Conservation (phyloP, 1,140 invertebrate species). For the Cyclina sinensis region DNA sequence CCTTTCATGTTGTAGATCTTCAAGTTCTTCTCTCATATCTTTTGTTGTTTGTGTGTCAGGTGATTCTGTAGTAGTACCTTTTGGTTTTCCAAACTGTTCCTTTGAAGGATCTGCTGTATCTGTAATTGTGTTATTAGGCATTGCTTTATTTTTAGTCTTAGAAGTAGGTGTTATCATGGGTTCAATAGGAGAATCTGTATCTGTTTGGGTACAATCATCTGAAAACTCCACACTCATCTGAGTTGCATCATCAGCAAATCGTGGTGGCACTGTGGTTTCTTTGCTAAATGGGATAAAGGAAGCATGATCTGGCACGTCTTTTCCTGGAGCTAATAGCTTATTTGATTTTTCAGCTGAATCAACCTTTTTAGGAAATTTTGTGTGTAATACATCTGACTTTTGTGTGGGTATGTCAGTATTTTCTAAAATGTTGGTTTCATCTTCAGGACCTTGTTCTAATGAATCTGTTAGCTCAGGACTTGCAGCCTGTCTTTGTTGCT, state of each 20-base stretch:
- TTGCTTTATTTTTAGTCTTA: not conserved
- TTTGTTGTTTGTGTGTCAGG: not conserved
- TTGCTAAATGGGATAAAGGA: not conserved
- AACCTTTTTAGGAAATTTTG: not conserved
- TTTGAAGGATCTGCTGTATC: not conserved
- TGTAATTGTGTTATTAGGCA: not conserved
- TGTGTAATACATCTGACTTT: not conserved
- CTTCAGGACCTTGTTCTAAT: not conserved
- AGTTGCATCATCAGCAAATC: conserved; percentile 57
- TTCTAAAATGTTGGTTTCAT: not conserved
- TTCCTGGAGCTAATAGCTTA: not conserved
- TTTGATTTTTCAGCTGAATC: not conserved
- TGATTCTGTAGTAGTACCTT: not conserved
- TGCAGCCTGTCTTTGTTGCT: not conserved
- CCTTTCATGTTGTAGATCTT: conserved; percentile 53
- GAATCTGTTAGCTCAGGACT: conserved; percentile 23
- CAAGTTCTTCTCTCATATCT: conserved; percentile 49
- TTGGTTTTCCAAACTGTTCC: no score
- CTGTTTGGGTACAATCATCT: conserved; percentile 61
- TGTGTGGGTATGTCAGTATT: no score
- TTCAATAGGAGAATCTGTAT: conserved; percentile 7
- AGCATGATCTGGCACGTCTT: not conserved
- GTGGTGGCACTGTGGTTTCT: not conserved
- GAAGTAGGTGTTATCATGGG: not conserved
- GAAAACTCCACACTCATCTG: conserved; percentile 62